Percentiles rank a stretch among this genome's conserved stretches.
Conservation (phyloP, 2,888 invertebrate genomes). For the Alloscopus bannaensis region DNA sequence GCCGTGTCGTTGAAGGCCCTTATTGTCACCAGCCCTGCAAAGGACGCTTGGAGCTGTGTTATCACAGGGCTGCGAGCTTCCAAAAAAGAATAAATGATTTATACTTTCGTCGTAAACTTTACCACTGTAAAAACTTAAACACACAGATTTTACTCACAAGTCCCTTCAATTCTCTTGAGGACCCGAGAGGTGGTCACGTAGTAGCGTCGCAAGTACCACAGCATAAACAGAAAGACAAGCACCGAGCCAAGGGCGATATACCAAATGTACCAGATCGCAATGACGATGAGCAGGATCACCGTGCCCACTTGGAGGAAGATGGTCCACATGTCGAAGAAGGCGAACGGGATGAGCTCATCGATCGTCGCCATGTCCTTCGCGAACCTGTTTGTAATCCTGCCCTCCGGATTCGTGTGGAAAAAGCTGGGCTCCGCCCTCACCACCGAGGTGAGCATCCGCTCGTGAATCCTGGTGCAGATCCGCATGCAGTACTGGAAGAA, state of each 20-base stretch:
- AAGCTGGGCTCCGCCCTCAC: constrained; percentile 28
- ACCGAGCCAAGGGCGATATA: constrained; percentile 75
- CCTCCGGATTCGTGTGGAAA: constrained; percentile 26
- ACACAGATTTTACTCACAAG: constrained; percentile 10
- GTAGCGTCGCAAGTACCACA: constrained; percentile 85
- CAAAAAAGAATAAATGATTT: constrained; percentile 11
- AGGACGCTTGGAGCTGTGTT: constrained; percentile 90
- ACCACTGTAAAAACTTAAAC: not conserved
- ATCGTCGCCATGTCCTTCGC: constrained; percentile 79
- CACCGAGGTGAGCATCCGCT: constrained; percentile 40
- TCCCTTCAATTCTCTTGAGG: constrained; percentile 75
- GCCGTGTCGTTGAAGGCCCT: constrained; percentile 90
- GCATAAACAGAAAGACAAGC: constrained; percentile 76
- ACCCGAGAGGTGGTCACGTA: constrained; percentile 81
- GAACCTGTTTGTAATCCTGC: constrained; percentile 84
- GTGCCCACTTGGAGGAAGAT: constrained; percentile 77
- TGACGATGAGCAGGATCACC: constrained; percentile 76
- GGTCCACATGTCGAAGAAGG: constrained; percentile 79
- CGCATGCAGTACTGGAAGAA: constrained; percentile 51
- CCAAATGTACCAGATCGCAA: constrained; percentile 76
- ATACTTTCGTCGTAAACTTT: not conserved
- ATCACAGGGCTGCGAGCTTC: constrained; percentile 86
- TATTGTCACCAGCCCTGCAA: constrained; percentile 93
- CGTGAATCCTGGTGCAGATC: constrained; percentile 46
- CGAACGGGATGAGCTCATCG: constrained; percentile 83